phyloP scores from a whole-genome alignment of 2,797 vertebrate species.

The Manis crassicaudata region DNA sequence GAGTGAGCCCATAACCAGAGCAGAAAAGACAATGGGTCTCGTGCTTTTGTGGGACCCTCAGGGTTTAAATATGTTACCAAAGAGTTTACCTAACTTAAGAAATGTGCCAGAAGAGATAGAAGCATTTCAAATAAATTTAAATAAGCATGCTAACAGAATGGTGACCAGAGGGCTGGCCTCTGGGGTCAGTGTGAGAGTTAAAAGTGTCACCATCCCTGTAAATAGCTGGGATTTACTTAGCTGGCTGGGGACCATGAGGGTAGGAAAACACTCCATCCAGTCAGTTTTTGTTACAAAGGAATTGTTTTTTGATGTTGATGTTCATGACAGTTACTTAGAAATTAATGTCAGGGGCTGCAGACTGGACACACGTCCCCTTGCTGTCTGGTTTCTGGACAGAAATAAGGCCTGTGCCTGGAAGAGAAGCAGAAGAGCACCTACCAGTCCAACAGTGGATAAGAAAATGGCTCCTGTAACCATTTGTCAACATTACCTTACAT shows the following conservation, averaged over 20 bases:
- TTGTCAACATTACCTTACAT: background rate
- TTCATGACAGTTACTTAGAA: background rate
- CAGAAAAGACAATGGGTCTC: background rate
- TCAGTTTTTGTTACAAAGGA: background rate
- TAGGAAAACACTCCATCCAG: background rate
- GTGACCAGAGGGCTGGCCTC: background rate
- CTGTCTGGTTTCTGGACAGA: background rate
- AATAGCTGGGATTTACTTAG: background rate
- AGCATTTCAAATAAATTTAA: too few relatives aligned
- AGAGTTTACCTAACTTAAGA: background rate
- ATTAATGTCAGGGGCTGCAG: background rate
- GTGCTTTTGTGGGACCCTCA: background rate
- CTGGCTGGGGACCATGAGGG: background rate
- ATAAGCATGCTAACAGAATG: background rate
- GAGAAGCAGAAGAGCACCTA: background rate
- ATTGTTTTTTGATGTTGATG: background rate
- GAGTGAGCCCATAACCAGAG: background rate
- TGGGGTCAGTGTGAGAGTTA: background rate
- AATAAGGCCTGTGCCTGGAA: background rate
- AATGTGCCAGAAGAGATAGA: background rate
- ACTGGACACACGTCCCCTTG: background rate
- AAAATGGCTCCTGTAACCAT: background rate
- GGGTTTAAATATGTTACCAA: background rate
- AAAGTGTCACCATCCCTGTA: background rate
- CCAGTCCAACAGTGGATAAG: background rate